Percentiles rank a stretch among this genome's conserved stretches.
Evolutionary conservation across 2,113 vertebrate species (phyloP).

Genomic region (Spheniscus mendiculus): DNA sequence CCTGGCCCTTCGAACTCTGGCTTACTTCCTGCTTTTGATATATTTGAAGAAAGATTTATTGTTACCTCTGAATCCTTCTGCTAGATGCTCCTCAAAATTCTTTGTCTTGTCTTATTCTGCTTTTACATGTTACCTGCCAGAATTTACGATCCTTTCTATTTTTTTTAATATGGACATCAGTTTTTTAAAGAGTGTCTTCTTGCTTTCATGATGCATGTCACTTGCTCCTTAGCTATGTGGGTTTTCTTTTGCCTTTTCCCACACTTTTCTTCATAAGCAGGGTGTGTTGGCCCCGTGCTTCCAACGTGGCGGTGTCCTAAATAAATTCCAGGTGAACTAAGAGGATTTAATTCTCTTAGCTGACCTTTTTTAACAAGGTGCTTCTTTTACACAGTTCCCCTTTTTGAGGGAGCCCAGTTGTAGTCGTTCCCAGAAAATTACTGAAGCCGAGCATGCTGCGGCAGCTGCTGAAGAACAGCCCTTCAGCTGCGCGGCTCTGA

Average conservation of each 20-base stretch:
- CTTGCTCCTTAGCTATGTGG: not conserved
- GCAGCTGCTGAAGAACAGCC: not conserved
- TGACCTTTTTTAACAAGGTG: not conserved
- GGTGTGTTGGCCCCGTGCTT: not conserved
- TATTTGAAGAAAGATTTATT: not conserved
- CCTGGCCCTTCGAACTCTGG: not conserved
- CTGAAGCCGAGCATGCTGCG: accelerated
- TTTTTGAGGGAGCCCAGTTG: not conserved
- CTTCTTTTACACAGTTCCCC: not conserved
- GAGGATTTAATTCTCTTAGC: not conserved
- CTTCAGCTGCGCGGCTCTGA: not conserved
- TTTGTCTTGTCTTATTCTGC: not conserved
- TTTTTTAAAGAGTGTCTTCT: not conserved
- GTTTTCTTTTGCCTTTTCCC: not conserved
- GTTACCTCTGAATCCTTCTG: not conserved
- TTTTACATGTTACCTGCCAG: not conserved
- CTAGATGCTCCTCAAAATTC: not conserved
- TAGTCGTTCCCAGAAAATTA: not conserved
- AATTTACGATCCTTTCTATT: not conserved
- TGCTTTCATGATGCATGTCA: not conserved
- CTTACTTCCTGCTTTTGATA: not conserved
- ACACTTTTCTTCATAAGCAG: not conserved
- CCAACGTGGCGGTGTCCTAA: not conserved
- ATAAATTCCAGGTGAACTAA: not conserved
- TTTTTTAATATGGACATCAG: not conserved